A percentile compares a stretch with the other conserved stretches of the same genome.
Evolutionary conservation across 2,888 invertebrate species (phyloP).

Genomic region (Venusia cambrica): DNA sequence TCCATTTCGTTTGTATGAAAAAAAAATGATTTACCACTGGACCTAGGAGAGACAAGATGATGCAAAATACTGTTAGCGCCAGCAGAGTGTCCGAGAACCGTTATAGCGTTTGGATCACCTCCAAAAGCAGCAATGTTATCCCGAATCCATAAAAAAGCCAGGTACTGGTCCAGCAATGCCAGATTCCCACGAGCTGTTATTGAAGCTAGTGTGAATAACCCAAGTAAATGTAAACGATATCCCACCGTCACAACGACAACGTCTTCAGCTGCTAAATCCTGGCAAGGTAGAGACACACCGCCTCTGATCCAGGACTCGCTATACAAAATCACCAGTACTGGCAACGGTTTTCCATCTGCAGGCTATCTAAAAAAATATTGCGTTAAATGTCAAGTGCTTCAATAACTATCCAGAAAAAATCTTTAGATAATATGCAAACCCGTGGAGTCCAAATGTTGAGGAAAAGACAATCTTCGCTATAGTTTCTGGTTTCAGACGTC

Average conservation of each 20-base stretch:
- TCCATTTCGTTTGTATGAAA: background rate
- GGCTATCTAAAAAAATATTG: conserved; percentile 60
- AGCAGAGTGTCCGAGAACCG: conserved; percentile 90
- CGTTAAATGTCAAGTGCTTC: conserved; percentile 5
- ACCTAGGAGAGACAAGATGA: conserved; percentile 84
- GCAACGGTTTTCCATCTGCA: conserved; percentile 76
- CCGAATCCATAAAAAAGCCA: conserved; percentile 88
- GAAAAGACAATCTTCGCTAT: conserved; percentile 92
- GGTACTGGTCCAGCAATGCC: conserved; percentile 91
- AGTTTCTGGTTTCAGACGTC: conserved; percentile 41
- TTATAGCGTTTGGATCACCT: conserved; percentile 89
- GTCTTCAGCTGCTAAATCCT: conserved; percentile 87
- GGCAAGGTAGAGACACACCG: conserved; percentile 81
- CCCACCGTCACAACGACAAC: conserved; percentile 85
- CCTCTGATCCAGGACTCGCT: conserved; percentile 81
- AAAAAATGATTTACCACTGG: conserved; percentile 71
- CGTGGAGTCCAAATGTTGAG: conserved; percentile 94
- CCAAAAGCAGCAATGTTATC: conserved; percentile 90
- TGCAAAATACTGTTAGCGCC: conserved; percentile 86
- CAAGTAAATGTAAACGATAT: conserved; percentile 86
- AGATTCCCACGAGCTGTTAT: conserved; percentile 88
- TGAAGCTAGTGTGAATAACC: conserved; percentile 82
- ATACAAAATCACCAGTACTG: conserved; percentile 87
- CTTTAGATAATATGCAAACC: conserved; percentile 69
- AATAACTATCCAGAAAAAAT: background rate